Base-by-base conservation (phyloP, 2,113 vertebrate species). In the Picathartes gymnocephalus region DNA sequence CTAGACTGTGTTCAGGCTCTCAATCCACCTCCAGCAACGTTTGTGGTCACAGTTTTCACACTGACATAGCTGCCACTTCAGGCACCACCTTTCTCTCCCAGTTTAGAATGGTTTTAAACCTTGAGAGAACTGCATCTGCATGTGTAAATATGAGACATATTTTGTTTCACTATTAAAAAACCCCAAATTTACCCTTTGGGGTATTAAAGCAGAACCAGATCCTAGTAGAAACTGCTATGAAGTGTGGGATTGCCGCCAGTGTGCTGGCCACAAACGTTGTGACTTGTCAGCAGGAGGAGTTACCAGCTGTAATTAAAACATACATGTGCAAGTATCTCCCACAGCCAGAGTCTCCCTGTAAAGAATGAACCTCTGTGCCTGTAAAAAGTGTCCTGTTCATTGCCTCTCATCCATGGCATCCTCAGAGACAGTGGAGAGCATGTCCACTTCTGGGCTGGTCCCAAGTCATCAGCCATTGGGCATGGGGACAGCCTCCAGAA, bases 381-480 rank as follows among this genome's bases (percentile, higher is more conserved):
- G 23, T 22, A 50, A 17, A 27, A 53, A 18, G 22, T n/a, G 16
- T 44, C 44, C 53, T 61, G 20, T 10, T 22, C 39, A 56, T 19
- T 1, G 0, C 18, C 20, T 60, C 65, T 51, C 23, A 66, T 7
- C 28, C 20, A 25, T 2, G 0, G 23, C 62, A 56, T 51, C 58
- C 42, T 81, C 45, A 61, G 68, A 69, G 10, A 31, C 17, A 64
- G 30, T 3, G 28, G 37, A 83, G 27, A 73, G 13, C 17, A 2
- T 3, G 4, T 44, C 28, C 19, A 42, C 12, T 35, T 44, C 50
- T 11, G 4, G 53, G n/a, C 28, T 84, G n/a, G 5, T 16, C 56
- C 33, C 2, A 1, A 18, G 39, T 24, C 42, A 48, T 25, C 3
- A 3, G 28, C 69, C 8, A 1, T 3, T 1, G 24, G 18, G 5